phyloP scores from a whole-genome alignment of 2,113 vertebrate species.

The Gavialis gangeticus region DNA sequence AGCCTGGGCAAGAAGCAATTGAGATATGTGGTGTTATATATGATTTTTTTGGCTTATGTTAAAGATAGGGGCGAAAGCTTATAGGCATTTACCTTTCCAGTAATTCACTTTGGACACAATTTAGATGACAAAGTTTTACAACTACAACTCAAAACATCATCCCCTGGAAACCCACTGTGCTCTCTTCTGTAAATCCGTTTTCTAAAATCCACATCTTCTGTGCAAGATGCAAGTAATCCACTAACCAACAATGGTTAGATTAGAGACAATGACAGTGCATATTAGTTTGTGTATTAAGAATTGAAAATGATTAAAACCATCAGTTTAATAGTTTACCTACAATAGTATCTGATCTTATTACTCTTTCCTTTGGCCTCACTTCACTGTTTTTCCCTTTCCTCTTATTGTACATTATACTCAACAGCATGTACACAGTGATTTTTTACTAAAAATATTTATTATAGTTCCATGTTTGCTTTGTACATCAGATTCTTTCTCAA shows the following conservation, averaged over 20 bases:
- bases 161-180: not conserved
- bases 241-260: not conserved
- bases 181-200: not conserved
- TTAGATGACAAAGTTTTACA: not conserved
- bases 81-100: not conserved
- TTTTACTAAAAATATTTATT: too few relatives aligned
- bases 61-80: not conserved
- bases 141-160: accelerated
- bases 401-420: not conserved
- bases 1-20: not conserved
- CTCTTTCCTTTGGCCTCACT: not conserved
- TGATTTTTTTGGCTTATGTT: not conserved
- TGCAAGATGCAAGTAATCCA: not conserved
- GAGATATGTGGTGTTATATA: not conserved
- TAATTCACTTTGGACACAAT: not conserved
- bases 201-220: not conserved
- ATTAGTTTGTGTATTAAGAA: not conserved
- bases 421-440: too few relatives aligned
- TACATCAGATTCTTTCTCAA: too few relatives aligned
- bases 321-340: not conserved
- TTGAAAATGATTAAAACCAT: not conserved
- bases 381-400: not conserved
- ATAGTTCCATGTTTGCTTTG: too few relatives aligned
- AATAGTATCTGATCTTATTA: not conserved
- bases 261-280: not conserved